These are phyloP conservation scores for Mastomys natalensis DNA, from an alignment of 2,113 vertebrate species.

Conservation along the genomic window DNA sequence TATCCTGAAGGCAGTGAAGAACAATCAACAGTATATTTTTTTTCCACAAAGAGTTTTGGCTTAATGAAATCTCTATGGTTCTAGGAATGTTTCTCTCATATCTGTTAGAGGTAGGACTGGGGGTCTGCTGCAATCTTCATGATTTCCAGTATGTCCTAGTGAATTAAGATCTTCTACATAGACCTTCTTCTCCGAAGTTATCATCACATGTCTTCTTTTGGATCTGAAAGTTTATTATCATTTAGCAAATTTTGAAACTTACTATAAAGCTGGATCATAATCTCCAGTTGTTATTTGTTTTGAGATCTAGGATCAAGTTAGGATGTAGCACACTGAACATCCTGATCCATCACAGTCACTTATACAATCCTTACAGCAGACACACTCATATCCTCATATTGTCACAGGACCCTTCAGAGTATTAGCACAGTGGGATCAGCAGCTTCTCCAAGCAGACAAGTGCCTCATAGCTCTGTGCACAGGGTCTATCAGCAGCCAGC, in stretches of 20 bases:
- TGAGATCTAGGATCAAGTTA: constrained; percentile 93
- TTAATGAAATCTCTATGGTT: neutral
- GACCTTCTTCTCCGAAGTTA: constrained; percentile 30
- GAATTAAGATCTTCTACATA: neutral
- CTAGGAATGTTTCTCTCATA: constrained; percentile 48
- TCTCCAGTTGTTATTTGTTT: constrained; percentile 93
- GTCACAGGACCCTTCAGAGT: constrained; percentile 91
- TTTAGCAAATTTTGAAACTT: constrained; percentile 88
- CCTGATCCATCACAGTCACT: constrained; percentile 87
- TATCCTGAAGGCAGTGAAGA: constrained; percentile 14
- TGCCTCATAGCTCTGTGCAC: neutral
- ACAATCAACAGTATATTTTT: constrained; percentile 4
- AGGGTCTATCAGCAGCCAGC: neutral
- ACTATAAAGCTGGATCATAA: constrained; percentile 90
- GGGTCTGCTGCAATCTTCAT: neutral
- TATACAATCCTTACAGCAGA: constrained; percentile 93
- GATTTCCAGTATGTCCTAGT: constrained; percentile 57
- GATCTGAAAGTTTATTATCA: constrained; percentile 76
- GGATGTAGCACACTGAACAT: constrained; percentile 92
- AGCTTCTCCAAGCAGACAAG: neutral
- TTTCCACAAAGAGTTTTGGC: constrained; percentile 3
- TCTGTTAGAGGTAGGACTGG: constrained; percentile 75
- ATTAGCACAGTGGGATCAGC: constrained; percentile 60
- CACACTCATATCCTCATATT: constrained; percentile 92
- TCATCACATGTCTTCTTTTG: constrained; percentile 54